phyloP scores from a whole-genome alignment of 2,888 invertebrate species.

The Selenia dentaria region DNA sequence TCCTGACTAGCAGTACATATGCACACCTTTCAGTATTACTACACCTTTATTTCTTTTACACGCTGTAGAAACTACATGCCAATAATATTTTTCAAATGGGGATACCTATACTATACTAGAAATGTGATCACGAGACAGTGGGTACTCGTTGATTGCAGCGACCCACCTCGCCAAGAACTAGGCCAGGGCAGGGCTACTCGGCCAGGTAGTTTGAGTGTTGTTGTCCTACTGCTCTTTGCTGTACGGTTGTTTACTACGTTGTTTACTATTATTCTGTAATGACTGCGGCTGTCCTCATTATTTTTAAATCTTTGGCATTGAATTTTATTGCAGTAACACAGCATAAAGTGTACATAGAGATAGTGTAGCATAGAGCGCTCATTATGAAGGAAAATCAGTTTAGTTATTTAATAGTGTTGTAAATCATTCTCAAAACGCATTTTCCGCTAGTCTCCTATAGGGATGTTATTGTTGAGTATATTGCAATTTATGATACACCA shows the following conservation, averaged over 20 bases:
- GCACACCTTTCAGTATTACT: too few species aligned
- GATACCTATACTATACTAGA: too few species aligned
- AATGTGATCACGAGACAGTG: too few species aligned
- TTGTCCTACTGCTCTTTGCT: slow-evolving; percentile 17
- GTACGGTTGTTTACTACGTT: slow-evolving; percentile 23
- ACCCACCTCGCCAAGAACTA: slow-evolving; percentile 4
- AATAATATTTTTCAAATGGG: too few species aligned
- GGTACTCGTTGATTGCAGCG: slow-evolving; percentile 13
- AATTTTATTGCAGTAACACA: too few species aligned
- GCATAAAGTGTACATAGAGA: too few species aligned
- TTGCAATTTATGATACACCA: slow-evolving; percentile 11
- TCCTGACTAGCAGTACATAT: too few species aligned
- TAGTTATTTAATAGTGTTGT: not conserved
- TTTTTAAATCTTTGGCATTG: slow-evolving; percentile 8
- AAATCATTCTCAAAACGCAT: too few species aligned
- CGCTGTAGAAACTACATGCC: too few species aligned
- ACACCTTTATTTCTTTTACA: too few species aligned
- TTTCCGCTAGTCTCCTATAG: too few species aligned
- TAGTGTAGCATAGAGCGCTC: not conserved
- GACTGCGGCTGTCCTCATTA: slow-evolving; percentile 19
- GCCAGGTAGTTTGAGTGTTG: slow-evolving; percentile 8
- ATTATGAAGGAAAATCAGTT: slow-evolving; percentile 16
- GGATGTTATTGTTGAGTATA: slow-evolving; percentile 22
- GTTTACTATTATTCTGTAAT: slow-evolving; percentile 23
- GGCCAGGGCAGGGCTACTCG: slow-evolving; percentile 20